phyloP scores from a whole-genome alignment of 2,797 vertebrate species.

The Amphiprion clarkii region DNA sequence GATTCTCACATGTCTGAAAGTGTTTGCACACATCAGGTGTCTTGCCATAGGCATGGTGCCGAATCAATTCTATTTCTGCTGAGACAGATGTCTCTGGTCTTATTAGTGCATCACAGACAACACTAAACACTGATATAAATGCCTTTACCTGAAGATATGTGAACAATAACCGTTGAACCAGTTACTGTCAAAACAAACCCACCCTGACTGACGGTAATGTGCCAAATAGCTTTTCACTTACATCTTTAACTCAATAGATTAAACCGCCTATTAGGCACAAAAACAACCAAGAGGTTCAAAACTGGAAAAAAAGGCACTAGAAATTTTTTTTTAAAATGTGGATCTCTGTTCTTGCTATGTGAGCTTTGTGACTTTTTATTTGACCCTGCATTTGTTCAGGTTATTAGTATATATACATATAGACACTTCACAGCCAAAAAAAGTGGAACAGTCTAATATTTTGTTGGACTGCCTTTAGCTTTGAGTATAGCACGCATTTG shows the following conservation, averaged over 20 bases:
- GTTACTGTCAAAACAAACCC: conserved; percentile 27
- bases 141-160: conserved; percentile 4
- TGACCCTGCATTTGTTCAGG: conserved; percentile 70
- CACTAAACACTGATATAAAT: background rate
- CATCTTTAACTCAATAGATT: conserved; percentile 13
- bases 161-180: conserved; percentile 29
- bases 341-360: background rate
- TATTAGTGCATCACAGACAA: conserved; percentile 22
- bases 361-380: conserved; percentile 60
- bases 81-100: conserved; percentile 34
- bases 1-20: conserved; percentile 37
- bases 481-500: too few species aligned
- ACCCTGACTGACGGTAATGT: background rate
- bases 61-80: conserved; percentile 39
- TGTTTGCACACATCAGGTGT: conserved; percentile 58
- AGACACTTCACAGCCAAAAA: too few species aligned
- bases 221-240: conserved; percentile 21
- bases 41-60: conserved; percentile 34
- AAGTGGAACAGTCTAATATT: too few species aligned
- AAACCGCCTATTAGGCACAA: background rate
- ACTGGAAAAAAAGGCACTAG: background rate
- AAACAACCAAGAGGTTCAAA: background rate
- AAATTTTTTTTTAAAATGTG: background rate
- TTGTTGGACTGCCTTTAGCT: too few species aligned
- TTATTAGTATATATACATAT: conserved; percentile 44